These are phyloP conservation scores for Myotis daubentonii DNA, from an alignment of 2,797 vertebrate genomes.

Conservation along the genomic window DNA sequence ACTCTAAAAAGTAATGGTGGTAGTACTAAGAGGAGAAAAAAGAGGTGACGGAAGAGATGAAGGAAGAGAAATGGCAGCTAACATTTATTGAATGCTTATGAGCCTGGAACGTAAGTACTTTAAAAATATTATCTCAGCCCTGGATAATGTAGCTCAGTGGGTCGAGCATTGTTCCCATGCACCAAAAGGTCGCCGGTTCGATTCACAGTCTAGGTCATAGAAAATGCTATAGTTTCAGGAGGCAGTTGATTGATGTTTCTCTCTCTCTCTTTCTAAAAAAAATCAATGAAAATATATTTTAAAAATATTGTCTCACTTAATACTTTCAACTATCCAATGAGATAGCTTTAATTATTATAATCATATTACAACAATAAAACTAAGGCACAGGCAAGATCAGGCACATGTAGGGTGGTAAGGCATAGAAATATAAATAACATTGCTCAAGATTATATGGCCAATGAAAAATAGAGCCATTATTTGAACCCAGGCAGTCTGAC, in stretches of 20 bases:
- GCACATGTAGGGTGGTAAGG: not conserved
- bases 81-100: slow-evolving; percentile 19
- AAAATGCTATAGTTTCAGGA: not conserved
- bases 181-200: not conserved
- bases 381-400: not conserved
- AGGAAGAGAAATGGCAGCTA: slow-evolving; percentile 35
- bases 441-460: not conserved
- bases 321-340: slow-evolving; percentile 25
- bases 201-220: not conserved
- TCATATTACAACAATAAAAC: slow-evolving; percentile 14
- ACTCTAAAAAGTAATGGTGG: not conserved
- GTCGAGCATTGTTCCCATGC: not conserved
- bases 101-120: slow-evolving; percentile 27
- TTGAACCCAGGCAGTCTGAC: not conserved
- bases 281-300: not conserved
- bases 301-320: slow-evolving; percentile 47
- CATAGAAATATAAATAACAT: not conserved
- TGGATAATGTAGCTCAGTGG: not conserved
- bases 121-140: slow-evolving; percentile 1
- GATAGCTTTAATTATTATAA: slow-evolving; percentile 10
- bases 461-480: not conserved
- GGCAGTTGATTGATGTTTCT: not conserved
- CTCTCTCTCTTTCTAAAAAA: not conserved
- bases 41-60: not conserved
- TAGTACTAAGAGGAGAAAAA: not conserved